Conservation (phyloP, 2,797 vertebrate genomes). For the Cossypha caffra region DNA sequence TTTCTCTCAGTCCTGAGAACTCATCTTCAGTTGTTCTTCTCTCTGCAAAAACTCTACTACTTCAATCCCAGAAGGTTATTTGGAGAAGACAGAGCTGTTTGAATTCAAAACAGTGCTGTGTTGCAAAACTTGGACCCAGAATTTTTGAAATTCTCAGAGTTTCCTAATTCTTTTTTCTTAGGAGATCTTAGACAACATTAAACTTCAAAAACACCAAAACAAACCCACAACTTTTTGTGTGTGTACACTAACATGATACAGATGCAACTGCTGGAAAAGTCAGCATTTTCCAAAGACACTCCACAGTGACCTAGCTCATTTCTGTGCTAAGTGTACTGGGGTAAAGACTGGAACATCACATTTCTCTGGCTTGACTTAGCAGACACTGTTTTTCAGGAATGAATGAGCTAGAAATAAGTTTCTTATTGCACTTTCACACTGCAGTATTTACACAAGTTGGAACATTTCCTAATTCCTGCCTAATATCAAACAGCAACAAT, state of each 20-base stretch:
- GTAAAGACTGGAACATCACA: not conserved
- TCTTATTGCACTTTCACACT: not conserved
- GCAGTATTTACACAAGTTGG: not conserved
- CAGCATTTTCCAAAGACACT: not conserved
- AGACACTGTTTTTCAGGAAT: not conserved
- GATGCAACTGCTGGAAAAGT: conserved; percentile 17
- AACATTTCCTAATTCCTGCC: conserved; percentile 25
- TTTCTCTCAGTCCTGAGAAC: not conserved
- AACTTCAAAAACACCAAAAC: not conserved
- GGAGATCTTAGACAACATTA: not conserved
- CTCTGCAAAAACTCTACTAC: not conserved
- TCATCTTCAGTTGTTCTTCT: not conserved
- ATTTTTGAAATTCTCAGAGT: not conserved
- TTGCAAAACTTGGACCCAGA: not conserved
- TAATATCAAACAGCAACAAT: conserved; percentile 22
- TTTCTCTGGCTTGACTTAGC: not conserved
- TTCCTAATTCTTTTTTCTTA: not conserved
- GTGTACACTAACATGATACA: conserved; percentile 7
- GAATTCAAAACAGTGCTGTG: not conserved
- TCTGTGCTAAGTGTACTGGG: not conserved
- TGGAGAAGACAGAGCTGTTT: not conserved
- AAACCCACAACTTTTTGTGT: not conserved
- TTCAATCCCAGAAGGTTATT: not conserved
- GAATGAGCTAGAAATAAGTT: not conserved
- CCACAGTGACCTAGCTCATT: not conserved